Percentiles rank a stretch among this genome's conserved stretches.
Evolutionary conservation across 2,888 invertebrate species (phyloP).

Genomic region (Orthonychiurus folsomi): DNA sequence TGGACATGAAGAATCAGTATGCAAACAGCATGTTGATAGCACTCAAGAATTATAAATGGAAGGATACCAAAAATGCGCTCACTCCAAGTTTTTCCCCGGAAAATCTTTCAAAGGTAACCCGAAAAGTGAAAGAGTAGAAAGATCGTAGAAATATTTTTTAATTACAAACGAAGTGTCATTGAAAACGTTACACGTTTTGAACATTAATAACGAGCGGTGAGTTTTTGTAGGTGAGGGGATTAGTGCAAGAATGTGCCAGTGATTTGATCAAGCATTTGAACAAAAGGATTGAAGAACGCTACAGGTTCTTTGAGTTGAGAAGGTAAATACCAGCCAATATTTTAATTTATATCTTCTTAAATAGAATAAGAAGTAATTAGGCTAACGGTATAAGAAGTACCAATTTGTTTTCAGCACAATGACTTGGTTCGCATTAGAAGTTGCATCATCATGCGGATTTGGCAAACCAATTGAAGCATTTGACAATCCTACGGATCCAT

Average conservation of each 20-base stretch:
- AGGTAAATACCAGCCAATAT: not conserved
- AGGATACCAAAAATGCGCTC: not conserved
- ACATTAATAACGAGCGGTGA: not conserved
- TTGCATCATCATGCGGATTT: not conserved
- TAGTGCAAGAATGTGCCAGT: not conserved
- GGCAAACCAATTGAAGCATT: not conserved
- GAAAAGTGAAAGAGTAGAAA: not conserved
- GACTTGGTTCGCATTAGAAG: conserved; percentile 4
- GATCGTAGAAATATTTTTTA: not conserved
- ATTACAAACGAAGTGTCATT: too few species aligned
- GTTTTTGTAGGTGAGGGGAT: not conserved
- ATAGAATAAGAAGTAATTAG: too few species aligned
- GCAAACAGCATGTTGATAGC: not conserved
- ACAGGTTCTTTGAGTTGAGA: not conserved
- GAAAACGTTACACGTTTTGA: too few species aligned
- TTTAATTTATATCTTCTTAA: too few species aligned
- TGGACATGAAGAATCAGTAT: not conserved
- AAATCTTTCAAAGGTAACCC: not conserved
- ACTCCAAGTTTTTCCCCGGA: not conserved
- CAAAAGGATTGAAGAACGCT: not conserved
- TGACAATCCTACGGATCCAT: not conserved
- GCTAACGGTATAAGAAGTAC: too few species aligned
- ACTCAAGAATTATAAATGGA: conserved; percentile 6
- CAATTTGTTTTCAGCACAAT: not conserved
- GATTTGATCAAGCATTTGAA: not conserved